A percentile compares a stretch with the other conserved stretches of the same genome.
These are phyloP conservation scores for Urocyon cinereoargenteus DNA, from an alignment of 2,797 vertebrate species.

Conservation along the genomic window DNA sequence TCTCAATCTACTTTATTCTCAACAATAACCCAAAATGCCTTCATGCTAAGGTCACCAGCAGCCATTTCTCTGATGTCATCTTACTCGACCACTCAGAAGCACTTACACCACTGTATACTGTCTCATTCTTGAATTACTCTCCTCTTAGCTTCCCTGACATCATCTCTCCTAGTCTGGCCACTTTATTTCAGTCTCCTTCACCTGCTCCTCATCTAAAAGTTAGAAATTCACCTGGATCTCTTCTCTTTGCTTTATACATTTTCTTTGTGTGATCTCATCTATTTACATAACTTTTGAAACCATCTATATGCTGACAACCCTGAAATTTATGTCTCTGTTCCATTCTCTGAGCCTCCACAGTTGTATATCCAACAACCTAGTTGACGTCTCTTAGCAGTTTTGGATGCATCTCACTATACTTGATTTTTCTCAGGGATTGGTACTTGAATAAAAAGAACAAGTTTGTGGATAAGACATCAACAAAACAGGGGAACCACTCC, in stretches of 20 bases:
- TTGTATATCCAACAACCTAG: neutral
- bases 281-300: slow-evolving; percentile 29
- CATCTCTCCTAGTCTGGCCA: neutral
- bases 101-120: neutral
- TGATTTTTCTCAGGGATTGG: neutral
- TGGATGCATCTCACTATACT: neutral
- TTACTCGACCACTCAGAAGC: neutral
- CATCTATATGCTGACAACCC: neutral
- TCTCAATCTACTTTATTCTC: neutral
- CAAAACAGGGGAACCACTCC: neutral
- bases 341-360: neutral
- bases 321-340: neutral
- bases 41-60: neutral
- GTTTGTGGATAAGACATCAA: neutral
- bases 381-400: neutral
- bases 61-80: neutral
- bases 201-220: neutral
- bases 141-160: neutral
- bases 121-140: neutral
- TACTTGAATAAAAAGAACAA: neutral
- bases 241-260: neutral
- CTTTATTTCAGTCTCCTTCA: neutral
- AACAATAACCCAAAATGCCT: neutral
- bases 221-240: neutral
- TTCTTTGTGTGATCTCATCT: neutral